Evolutionary conservation across 1,140 invertebrate genomes (phyloP), one percentile per base, ranked within the genome.

Genomic region (Danaus melanippus): DNA sequence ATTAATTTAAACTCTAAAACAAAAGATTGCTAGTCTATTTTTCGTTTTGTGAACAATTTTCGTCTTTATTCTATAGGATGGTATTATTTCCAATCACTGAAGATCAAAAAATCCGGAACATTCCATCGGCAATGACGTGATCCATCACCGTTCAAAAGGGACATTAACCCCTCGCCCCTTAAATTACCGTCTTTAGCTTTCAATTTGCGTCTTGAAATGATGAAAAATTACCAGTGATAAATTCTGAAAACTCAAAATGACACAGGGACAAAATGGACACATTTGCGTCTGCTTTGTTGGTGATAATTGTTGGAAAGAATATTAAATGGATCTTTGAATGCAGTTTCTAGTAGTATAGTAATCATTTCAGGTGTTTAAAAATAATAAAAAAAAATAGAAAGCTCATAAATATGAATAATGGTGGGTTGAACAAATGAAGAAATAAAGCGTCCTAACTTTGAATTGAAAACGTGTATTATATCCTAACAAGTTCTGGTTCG

Each of bases 111-210:
- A 54, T 55, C 45, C 64, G 62, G 58, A 64, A 66, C 69, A 66
- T 74, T 75, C 56, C 58, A 63, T 71, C 66, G 67, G 59, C 62
- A 66, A 79, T 76, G 71, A 71, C 61, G 62, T 62, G 58, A 83
- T 83, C 81, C 74, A 77, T 84, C 79, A 84, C 53, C 45, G 66
- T 50, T 71, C 69, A 61, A 67, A 71, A 66, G 69, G 71, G 66
- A 69, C 76, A 77, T 83, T 80, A 80, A 80, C 78, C 79, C 71
- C 70, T 69, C 72, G 69, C 68, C 70, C 75, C 65, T 69, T 73
- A 71, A 83, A 83, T 83, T 83, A 83, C 81, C 76, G 73, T 76
- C 81, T 79, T 79, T 76, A 79, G 76, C 74, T 81, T 81, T 83
- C 78, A 83, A 85, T 85, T 85, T 80, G 68, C 71, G 67, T 74